Evolutionary conservation across 2,797 vertebrate genomes (phyloP).

Genomic region (Cuculus canorus): DNA sequence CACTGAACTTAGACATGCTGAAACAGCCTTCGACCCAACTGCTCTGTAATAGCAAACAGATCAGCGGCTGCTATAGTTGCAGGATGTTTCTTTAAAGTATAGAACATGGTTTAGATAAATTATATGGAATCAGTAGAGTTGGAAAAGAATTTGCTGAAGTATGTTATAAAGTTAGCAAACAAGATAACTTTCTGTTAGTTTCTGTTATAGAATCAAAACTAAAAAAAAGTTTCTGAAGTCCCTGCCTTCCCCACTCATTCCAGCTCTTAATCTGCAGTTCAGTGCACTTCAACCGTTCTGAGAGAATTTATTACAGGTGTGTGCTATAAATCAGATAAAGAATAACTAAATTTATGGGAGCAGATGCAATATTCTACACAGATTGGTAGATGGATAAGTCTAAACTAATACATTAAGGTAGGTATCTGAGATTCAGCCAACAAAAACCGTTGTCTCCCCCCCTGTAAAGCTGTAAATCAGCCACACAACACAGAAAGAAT

Average conservation of each 20-base stretch:
- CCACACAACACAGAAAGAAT: background rate
- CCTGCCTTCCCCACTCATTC: background rate
- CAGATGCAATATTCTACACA: background rate
- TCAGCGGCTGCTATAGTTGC: background rate
- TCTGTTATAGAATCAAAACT: background rate
- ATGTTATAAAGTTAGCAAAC: background rate
- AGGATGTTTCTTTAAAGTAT: background rate
- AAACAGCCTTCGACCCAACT: background rate
- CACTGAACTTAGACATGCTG: background rate
- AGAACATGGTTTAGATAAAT: background rate
- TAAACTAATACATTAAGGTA: background rate
- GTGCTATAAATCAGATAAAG: background rate
- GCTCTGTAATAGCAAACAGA: background rate
- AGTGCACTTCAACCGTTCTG: background rate
- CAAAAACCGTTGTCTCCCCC: background rate
- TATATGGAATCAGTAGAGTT: background rate
- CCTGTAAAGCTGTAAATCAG: background rate
- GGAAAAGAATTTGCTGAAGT: background rate
- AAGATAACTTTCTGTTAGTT: background rate
- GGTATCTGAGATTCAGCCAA: background rate
- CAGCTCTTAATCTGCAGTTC: constrained; percentile 6
- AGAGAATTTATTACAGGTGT: background rate
- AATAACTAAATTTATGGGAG: background rate
- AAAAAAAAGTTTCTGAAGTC: background rate
- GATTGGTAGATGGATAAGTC: background rate